These are phyloP conservation scores for Gallirallus australis DNA, from an alignment of 2,797 vertebrate genomes.

Conservation along the genomic window DNA sequence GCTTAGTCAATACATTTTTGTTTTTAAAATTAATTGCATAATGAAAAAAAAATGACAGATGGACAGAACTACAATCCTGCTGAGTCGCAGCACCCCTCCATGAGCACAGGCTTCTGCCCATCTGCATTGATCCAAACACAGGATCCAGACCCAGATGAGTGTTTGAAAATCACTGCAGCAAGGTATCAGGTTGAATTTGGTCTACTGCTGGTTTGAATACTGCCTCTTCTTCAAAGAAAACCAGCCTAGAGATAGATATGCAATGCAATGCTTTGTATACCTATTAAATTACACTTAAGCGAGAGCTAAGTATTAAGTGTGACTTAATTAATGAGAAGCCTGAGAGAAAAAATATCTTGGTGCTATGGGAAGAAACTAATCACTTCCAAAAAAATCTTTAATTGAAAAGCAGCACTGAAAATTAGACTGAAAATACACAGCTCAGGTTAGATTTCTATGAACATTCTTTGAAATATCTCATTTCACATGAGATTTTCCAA, in stretches of 20 bases:
- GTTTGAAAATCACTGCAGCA: background rate
- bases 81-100: conserved; percentile 5
- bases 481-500: background rate
- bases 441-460: background rate
- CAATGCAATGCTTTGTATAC: background rate
- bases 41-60: background rate
- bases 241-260: background rate
- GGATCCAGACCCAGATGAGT: background rate
- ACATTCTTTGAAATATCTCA: background rate
- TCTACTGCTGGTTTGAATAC: background rate
- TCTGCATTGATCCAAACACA: conserved; percentile 7
- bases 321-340: background rate
- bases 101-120: background rate
- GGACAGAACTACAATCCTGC: conserved; percentile 15
- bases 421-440: background rate
- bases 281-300: background rate
- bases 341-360: background rate
- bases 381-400: background rate
- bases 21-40: background rate
- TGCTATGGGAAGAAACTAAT: background rate
- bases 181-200: background rate
- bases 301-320: background rate
- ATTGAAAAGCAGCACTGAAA: background rate
- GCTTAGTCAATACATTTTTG: background rate
- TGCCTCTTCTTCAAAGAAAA: background rate